Base-by-base conservation (phyloP, 2,888 invertebrate species). In the Eristalis tenax region DNA sequence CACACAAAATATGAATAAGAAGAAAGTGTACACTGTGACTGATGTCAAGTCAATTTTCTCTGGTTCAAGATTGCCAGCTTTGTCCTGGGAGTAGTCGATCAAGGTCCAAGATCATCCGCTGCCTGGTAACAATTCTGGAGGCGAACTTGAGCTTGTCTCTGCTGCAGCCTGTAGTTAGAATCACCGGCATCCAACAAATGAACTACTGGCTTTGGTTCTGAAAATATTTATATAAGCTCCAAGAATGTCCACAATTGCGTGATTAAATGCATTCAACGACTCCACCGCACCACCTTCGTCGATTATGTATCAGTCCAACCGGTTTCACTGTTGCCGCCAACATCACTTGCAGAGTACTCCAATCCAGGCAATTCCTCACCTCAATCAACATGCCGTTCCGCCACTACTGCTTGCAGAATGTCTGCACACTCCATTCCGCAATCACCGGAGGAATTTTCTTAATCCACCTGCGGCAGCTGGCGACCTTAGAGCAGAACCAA, bases 401-500 rank as follows among this genome's bases (percentile, higher is more conserved):
- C 38, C n/a, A 6, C 11, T n/a, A 50, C 40, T 40, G 22, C 26
- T 50, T 8, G 50, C 50, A 18, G 50, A 50, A 50, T 50, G n/a
- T 50, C 50, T 50, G 50, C 18, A 50, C 18, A 50, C 18, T 50
- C 18, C 59, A 59, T 26, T 61, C 61, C 69, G 77, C 69, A 77
- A 77, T 56, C 63, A n/a, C 18, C n/a, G 18, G 40, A 18, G 28
- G 26, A 64, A 70, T 78, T 70, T n/a, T 70, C 78, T 57, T 78
- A 78, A 70, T 43, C 40, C 50, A 50, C 50, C 56, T 11, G 35
- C 28, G 15, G 11, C 35, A 13, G 22, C 43, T 15, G 64, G 40
- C 71, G 81, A 81, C 80, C 80, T 80, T 79, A 80, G 32, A 32
- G 79, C 13, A 23, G 28, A 56, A 13, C 70, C 56, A 70, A 78